Base-by-base conservation (phyloP, 2,888 invertebrate species). In the Epistrophella euchroma region DNA sequence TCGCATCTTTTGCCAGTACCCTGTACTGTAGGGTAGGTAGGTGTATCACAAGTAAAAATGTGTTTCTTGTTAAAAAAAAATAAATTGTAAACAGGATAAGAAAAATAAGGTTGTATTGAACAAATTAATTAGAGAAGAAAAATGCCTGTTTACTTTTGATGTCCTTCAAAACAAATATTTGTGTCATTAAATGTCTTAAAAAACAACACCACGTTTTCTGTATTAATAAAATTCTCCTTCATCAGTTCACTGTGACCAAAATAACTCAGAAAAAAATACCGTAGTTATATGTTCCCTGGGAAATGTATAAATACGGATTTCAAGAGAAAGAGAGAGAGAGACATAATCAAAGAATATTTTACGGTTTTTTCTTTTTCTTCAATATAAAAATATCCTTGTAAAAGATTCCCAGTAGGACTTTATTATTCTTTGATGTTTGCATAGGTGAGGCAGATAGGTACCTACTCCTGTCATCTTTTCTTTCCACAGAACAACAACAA, bases 341-440 rank as follows among this genome's bases (percentile, higher is more conserved):
- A 60, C 76, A 77, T 81, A 64, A 85, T 77, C 80, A 85, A 85
- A 47, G 76, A 60, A 73, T 71, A 77, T 73, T 71, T 84, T 28
- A 37, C 4, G 28, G 19, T 4, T 3, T 47, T 2, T 66, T 40
- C 71, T 71, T 50, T 70, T 74, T 66, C 66, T 58, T 75, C 72
- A 74, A 75, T 50, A 40, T 25, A 58, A 45, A 37, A 74, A 62
- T n/a, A 50, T 28, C 22, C 56, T 64, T 52, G 64, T 66, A 72
- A 77, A 60, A 66, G 50, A 56, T 73, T 60, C 73, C 68, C 17
- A 58, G 72, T 70, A 73, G 73, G 68, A 45, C 22, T 45, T 68
- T 73, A 58, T 73, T 60, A 66, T 40, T 58, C 28, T 40, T 50
- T 50, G 58, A 73, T 62, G 77, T 70, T 83, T 73, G 60, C 60